Evolutionary conservation across 2,113 vertebrate genomes (phyloP), one percentile per base, ranked within the genome.

Genomic region (Gobio gobio): DNA sequence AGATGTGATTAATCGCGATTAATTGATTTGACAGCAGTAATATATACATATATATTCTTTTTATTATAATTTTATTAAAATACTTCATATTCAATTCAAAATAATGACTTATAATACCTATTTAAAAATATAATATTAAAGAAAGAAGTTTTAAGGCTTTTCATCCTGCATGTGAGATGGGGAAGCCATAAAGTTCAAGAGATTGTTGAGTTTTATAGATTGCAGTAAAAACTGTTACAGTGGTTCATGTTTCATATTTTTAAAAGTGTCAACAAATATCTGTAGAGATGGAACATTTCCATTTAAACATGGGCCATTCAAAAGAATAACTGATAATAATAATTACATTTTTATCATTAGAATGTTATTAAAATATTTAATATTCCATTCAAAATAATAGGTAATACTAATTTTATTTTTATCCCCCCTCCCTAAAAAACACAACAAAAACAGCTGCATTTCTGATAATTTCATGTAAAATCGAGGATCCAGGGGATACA

Each of bases 161-260:
- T 61, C 49, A 26, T 76, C 63, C 54, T 78, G 29, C 29, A 29
- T 29, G 76, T 78, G 58, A 86, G 26, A 81, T 56, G 56, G 45
- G n/a, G 14, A 24, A 76, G 54, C 81, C 75, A 40, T 40, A 86
- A 68, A 58, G 75, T 63, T 36, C 3, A 22, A 33, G 74, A 18
- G 26, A 66, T 75, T 85, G 70, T 84, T 85, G 68, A 56, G 49
- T 73, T 40, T 72, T 20, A 66, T 8, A 36, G 26, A 33, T 45
- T 45, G 22, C 66, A 5, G 36, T 70, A 70, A 43, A 70, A 70
- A 36, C 20, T 10, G 68, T 36, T 9, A 13, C 40, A 72, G n/a
- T n/a, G 20, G 20, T 45, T 43, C 20, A 72, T 72, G 36, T 10
- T 72, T 72, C 36, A 72, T 66, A 20, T 72, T 20, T 58, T 43